Evolutionary conservation across 64 coral and sea anemone genomes (phyloP), one percentile per base, ranked within the genome.

Genomic region (Orbicella faveolata): DNA sequence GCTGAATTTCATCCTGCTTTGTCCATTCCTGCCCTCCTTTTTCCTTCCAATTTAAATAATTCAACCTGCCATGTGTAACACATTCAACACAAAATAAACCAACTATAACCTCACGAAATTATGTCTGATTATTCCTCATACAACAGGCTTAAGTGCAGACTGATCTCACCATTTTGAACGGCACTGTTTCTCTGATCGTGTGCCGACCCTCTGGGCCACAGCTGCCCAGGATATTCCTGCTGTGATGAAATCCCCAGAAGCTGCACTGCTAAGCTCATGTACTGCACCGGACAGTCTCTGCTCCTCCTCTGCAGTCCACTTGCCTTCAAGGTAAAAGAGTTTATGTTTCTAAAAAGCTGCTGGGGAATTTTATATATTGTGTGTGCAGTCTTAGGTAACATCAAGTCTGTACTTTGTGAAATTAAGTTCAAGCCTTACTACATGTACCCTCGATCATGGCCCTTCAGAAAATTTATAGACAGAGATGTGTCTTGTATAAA

Each of bases 21-120:
- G 94, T 99, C 97, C 97, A 99, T 74, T 99, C 97, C 25, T 99
- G 86, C 0, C 97, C 97, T 69, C 97, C 97, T 66, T 95, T 93
- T 68, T 99, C 97, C 88, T 99, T 99, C 97, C 97, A 99, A 33
- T 99, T 99, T 65, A 99, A 69, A 74, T 95, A 99, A 86, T 99
- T 99, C 74, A 99, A 86, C 97, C 97, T 98, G 79, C 5, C 44
- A 48, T 48, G 3, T 26, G 61, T 30, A 39, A 44, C 41, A 88
- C n/a, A 75, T 26, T 6, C 3, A 48, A 78, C 59, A 79, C 48
- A 48, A 2, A 48, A 48, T 48, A 0, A 48, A 48, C 2, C 44
- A 48, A 48, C 44, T 5, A 48, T 48, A 6, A 48, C 44, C 5
- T 5, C 44, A 48, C 0, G 7, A 48, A 48, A 48, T 5, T 41